Percentiles rank a stretch among this genome's conserved stretches.
Evolutionary conservation across 2,113 vertebrate genomes (phyloP).

Genomic region (Entelurus aequoreus): DNA sequence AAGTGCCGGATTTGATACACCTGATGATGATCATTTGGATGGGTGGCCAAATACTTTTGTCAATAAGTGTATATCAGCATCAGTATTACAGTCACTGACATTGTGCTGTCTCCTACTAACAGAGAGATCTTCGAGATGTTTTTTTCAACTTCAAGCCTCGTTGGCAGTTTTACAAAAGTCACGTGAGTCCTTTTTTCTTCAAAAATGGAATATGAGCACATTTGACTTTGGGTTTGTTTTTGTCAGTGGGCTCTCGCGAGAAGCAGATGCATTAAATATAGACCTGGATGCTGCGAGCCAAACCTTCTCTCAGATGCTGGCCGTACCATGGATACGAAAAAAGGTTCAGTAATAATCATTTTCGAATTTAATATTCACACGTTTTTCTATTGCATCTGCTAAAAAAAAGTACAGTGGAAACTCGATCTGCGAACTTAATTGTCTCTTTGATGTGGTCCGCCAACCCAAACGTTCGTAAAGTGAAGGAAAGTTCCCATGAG

Average conservation of each 20-base stretch:
- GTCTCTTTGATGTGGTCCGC: no score
- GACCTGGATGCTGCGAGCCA: conserved; percentile 56
- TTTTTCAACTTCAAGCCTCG: conserved; percentile 61
- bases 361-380: not conserved
- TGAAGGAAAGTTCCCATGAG: no score
- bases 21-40: no score
- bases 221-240: not conserved
- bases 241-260: conserved; percentile 30
- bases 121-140: conserved; percentile 58
- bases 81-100: not conserved
- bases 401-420: no score
- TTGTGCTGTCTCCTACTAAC: conserved; percentile 20
- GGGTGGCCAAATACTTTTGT: no score
- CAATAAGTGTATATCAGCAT: not conserved
- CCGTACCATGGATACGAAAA: conserved; percentile 55
- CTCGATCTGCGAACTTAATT: no score
- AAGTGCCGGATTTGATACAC: no score
- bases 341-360: conserved; percentile 36
- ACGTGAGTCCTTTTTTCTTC: conserved; percentile 39
- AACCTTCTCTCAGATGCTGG: conserved; percentile 51
- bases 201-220: not conserved
- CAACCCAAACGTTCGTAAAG: no score
- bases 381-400: no score
- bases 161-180: conserved; percentile 62
- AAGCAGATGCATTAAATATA: conserved; percentile 34